Conservation (phyloP, 2,113 vertebrate genomes). For the Cryptotis parvus region DNA sequence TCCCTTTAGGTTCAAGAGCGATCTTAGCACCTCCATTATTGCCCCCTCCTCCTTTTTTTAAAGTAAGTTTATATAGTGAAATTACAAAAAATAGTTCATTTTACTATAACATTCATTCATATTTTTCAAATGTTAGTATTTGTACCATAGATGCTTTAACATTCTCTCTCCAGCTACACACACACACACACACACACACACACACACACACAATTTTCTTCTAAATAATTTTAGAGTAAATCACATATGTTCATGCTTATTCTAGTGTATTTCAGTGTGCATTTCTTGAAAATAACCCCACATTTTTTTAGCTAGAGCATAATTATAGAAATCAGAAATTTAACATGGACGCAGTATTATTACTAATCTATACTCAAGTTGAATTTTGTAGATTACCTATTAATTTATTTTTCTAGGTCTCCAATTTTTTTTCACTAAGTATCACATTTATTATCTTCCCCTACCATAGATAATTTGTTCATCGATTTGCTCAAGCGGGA, state of each 20-base stretch:
- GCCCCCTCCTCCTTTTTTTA: too few species aligned
- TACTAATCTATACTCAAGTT: not conserved
- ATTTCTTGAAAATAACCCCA: slow-evolving; percentile 19
- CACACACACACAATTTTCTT: not conserved
- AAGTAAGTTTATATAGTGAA: not conserved
- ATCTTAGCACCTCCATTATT: too few species aligned
- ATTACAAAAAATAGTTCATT: not conserved
- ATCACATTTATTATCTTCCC: slow-evolving; percentile 17
- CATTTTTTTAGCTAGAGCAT: not conserved
- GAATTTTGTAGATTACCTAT: slow-evolving; percentile 4
- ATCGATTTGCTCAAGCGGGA: too few species aligned
- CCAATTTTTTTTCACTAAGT: slow-evolving; percentile 30
- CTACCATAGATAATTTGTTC: too few species aligned
- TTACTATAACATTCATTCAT: not conserved
- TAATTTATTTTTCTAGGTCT: not conserved
- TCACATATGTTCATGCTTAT: not conserved
- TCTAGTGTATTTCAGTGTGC: not conserved
- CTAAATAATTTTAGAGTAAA: slow-evolving; percentile 7
- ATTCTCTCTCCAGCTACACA: not conserved
- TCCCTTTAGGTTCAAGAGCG: too few species aligned
- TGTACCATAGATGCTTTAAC: not conserved
- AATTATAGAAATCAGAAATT: slow-evolving; percentile 24
- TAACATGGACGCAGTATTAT: slow-evolving; percentile 1
- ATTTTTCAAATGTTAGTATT: slow-evolving; percentile 8
- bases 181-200: too few species aligned